Conservation (phyloP, 1,140 invertebrate genomes). For the Antheraea mylitta region DNA sequence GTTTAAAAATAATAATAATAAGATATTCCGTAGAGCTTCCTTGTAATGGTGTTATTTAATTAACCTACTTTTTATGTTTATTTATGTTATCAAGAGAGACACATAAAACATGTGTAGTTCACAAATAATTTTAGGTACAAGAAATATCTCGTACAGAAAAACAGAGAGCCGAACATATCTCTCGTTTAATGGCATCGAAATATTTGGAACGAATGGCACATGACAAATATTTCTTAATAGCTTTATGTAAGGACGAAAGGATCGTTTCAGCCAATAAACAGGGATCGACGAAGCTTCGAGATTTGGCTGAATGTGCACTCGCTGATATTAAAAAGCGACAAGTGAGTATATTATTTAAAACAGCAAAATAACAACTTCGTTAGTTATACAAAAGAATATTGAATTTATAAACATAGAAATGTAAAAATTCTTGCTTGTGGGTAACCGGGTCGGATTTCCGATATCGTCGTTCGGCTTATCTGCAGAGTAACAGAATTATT, state of each 20-base stretch:
- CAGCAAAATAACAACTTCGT: not conserved
- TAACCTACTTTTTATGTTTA: not conserved
- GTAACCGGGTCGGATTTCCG: slow-evolving; percentile 10
- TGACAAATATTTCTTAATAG: slow-evolving; percentile 66
- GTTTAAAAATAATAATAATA: too few species aligned
- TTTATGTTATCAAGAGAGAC: not conserved
- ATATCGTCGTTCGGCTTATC: slow-evolving; percentile 13
- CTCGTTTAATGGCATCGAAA: slow-evolving; percentile 66
- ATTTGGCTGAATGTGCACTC: slow-evolving; percentile 57
- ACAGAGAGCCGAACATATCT: slow-evolving; percentile 58
- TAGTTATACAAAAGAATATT: not conserved
- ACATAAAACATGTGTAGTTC: slow-evolving; percentile 18
- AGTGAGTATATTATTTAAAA: slow-evolving; percentile 35
- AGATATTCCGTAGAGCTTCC: too few species aligned
- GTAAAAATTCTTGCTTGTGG: not conserved
- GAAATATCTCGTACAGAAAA: slow-evolving; percentile 61
- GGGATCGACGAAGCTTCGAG: slow-evolving; percentile 50
- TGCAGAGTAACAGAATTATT: slow-evolving; percentile 12
- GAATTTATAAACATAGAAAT: not conserved
- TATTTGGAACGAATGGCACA: slow-evolving; percentile 71
- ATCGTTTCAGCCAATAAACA: slow-evolving; percentile 62
- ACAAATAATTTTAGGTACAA: slow-evolving; percentile 42
- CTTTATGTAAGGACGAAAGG: slow-evolving; percentile 63
- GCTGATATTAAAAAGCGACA: slow-evolving; percentile 62
- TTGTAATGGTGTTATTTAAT: too few species aligned